Evolutionary conservation across 2,888 invertebrate species (phyloP).

Genomic region (Tineola bisselliella): DNA sequence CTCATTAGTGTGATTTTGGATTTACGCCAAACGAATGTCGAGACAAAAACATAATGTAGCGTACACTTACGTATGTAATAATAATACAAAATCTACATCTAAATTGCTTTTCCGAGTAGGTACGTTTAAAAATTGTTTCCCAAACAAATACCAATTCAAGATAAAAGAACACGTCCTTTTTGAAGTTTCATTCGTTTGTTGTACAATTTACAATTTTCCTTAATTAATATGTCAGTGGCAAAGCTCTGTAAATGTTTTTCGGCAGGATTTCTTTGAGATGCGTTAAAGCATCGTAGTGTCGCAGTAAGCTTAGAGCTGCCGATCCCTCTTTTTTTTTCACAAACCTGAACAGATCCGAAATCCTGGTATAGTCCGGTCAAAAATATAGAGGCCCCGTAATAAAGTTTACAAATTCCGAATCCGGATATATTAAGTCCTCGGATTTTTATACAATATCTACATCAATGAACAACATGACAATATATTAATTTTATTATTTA

Average conservation of each 20-base stretch:
- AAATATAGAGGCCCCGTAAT: background rate
- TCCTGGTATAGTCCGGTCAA: background rate
- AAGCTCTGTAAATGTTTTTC: conserved; percentile 14
- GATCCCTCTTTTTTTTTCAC: background rate
- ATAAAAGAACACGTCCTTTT: conserved; percentile 21
- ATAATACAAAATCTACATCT: background rate
- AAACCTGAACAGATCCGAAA: background rate
- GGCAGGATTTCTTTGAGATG: conserved; percentile 16
- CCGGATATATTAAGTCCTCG: too few relatives aligned
- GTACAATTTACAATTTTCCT: conserved; percentile 14
- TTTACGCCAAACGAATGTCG: conserved; percentile 22
- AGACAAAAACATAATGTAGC: background rate
- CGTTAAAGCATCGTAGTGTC: background rate
- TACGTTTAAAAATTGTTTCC: background rate
- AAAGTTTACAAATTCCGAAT: too few relatives aligned
- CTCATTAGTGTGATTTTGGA: conserved; percentile 27
- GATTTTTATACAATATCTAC: too few relatives aligned
- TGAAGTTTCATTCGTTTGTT: conserved; percentile 24
- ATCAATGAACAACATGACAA: too few relatives aligned
- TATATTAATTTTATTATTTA: background rate
- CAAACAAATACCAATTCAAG: background rate
- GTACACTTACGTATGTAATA: background rate
- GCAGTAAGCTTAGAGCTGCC: background rate
- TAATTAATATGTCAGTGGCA: conserved; percentile 23
- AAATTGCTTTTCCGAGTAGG: background rate